A percentile compares a stretch with the other conserved stretches of the same genome.
Evolutionary conservation across 2,888 invertebrate species (phyloP).

Genomic region (Nysson spinosus): DNA sequence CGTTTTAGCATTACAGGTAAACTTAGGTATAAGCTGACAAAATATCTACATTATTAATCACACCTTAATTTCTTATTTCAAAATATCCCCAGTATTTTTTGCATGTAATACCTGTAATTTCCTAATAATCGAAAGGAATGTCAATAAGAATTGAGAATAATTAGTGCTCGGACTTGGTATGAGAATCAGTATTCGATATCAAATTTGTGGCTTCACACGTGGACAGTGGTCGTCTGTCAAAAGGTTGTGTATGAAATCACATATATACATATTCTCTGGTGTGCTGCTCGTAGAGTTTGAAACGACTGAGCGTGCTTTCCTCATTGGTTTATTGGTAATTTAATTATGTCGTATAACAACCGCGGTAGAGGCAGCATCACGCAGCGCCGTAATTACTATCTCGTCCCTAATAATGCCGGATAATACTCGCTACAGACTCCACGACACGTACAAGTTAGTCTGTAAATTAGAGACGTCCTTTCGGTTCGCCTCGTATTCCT

Average conservation of each 20-base stretch:
- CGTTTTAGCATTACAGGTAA: too few species aligned
- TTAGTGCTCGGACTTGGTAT: too few species aligned
- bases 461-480: conserved; percentile 50
- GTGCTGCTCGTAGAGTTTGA: not conserved
- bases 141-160: too few species aligned
- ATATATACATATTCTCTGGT: conserved; percentile 11
- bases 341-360: conserved; percentile 50
- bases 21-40: too few species aligned
- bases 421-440: conserved; percentile 38
- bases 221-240: conserved; percentile 7
- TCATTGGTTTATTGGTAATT: conserved; percentile 55
- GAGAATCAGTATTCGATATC: too few species aligned
- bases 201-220: not conserved
- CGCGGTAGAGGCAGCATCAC: conserved; percentile 34
- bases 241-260: conserved; percentile 12
- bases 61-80: too few species aligned
- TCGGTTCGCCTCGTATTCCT: conserved; percentile 42
- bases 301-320: conserved; percentile 36
- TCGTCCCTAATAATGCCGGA: conserved; percentile 47
- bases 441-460: conserved; percentile 47
- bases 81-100: too few species aligned
- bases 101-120: too few species aligned
- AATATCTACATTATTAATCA: too few species aligned
- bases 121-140: too few species aligned
- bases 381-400: conserved; percentile 50